phyloP scores from a whole-genome alignment of 2,888 invertebrate species.

The Zaprionus lineosus region DNA sequence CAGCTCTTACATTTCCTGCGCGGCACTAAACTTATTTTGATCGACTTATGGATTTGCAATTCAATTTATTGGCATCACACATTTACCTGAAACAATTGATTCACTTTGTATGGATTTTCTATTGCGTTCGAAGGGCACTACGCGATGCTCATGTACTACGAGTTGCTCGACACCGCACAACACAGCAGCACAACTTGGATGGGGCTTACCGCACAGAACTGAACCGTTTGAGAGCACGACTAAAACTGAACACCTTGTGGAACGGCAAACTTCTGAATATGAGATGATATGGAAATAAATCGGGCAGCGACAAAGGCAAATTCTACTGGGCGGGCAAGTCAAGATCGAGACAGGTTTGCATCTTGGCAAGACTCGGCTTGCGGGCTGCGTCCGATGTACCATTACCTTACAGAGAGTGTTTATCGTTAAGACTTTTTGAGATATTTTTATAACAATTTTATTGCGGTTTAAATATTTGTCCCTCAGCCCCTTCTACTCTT shows the following conservation, averaged over 20 bases:
- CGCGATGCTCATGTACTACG: too few species aligned
- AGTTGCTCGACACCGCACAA: background rate
- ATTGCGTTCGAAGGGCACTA: too few species aligned
- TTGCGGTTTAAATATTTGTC: background rate
- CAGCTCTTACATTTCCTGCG: too few species aligned
- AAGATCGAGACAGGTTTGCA: constrained; percentile 54
- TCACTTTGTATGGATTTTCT: too few species aligned
- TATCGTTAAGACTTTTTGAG: constrained; percentile 16
- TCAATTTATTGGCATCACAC: too few species aligned
- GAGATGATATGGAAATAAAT: constrained; percentile 63
- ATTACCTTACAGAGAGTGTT: background rate
- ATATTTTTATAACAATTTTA: constrained; percentile 14
- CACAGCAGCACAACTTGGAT: background rate
- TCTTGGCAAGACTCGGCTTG: constrained; percentile 39
- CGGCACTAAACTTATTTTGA: too few species aligned
- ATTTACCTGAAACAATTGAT: too few species aligned
- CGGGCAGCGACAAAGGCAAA: constrained; percentile 28
- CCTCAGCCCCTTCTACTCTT: background rate
- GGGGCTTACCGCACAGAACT: constrained; percentile 5
- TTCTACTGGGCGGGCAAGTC: constrained; percentile 11
- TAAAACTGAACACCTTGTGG: constrained; percentile 67
- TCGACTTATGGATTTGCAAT: too few species aligned
- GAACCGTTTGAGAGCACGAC: constrained; percentile 51
- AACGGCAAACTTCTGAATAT: constrained; percentile 71
- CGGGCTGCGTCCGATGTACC: constrained; percentile 30